Conservation (phyloP, 2,797 vertebrate genomes). For the Pangasius djambal region DNA sequence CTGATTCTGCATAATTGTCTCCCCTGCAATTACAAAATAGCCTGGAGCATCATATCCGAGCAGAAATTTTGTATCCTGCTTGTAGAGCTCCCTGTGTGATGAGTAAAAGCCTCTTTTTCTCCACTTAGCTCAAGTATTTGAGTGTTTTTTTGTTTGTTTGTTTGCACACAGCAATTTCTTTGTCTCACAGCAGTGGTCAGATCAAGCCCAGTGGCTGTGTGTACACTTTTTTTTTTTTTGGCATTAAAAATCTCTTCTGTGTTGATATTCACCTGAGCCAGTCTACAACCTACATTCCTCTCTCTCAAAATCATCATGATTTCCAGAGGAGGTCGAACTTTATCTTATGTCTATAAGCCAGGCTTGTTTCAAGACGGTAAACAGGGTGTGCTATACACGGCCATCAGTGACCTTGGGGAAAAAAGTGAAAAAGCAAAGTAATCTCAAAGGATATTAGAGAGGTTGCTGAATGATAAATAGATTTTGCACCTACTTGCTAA, state of each 20-base stretch:
- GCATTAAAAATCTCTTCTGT: conserved; percentile 9
- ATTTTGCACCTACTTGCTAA: neutral
- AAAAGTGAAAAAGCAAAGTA: conserved; percentile 2
- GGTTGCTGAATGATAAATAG: neutral
- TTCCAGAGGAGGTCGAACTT: neutral
- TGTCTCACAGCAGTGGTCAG: conserved; percentile 7
- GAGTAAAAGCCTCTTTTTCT: conserved; percentile 34
- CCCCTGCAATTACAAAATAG: conserved; percentile 41
- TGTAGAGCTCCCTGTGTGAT: conserved; percentile 3
- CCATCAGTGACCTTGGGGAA: neutral
- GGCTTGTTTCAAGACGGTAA: neutral
- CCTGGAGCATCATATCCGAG: conserved; percentile 19
- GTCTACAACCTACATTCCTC: neutral
- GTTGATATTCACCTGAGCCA: neutral
- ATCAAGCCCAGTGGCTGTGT: neutral
- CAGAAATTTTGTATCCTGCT: conserved; percentile 15
- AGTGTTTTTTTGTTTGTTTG: neutral
- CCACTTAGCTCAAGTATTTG: conserved; percentile 26
- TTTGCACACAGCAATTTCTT: conserved; percentile 15
- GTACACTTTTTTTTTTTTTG: neutral
- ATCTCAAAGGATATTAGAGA: neutral
- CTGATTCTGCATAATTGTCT: conserved; percentile 39
- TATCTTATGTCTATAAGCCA: neutral
- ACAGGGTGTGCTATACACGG: neutral
- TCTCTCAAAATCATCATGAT: neutral